phyloP scores from a whole-genome alignment of 2,113 vertebrate species.

The Cygnus buccinator region DNA sequence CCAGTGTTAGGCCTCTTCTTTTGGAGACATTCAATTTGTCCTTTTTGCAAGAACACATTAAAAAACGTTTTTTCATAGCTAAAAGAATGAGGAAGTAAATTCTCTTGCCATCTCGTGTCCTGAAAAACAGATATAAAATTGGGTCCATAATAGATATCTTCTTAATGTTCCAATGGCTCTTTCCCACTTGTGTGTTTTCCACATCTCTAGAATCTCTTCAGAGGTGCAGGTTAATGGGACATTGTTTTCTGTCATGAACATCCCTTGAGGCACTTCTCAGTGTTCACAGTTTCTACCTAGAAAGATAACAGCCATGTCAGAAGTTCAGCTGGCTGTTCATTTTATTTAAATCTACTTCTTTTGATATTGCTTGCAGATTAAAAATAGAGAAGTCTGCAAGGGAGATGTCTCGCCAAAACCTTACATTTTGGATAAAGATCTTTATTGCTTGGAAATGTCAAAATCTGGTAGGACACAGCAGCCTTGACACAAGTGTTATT shows the following conservation, averaged over 20 bases:
- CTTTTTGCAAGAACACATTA: not conserved
- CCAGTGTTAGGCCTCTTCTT: not conserved
- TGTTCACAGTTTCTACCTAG: constrained; percentile 23
- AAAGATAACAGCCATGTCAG: constrained; percentile 50
- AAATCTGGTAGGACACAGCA: constrained; percentile 68
- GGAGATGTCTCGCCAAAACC: constrained; percentile 48
- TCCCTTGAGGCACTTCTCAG: constrained; percentile 20
- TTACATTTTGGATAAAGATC: constrained; percentile 59
- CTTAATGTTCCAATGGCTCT: constrained; percentile 11
- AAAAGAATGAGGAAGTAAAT: constrained; percentile 32
- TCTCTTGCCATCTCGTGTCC: not conserved
- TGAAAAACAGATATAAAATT: constrained; percentile 18
- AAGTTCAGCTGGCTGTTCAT: constrained; percentile 58
- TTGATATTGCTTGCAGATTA: constrained; percentile 43
- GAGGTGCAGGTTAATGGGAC: constrained; percentile 49
- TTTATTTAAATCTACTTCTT: constrained; percentile 55
- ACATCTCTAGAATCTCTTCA: not conserved
- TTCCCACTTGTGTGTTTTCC: constrained; percentile 15
- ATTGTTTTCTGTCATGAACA: not conserved
- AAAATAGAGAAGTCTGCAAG: constrained; percentile 40
- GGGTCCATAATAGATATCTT: not conserved
- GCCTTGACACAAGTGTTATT: constrained; percentile 63
- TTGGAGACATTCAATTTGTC: not conserved
- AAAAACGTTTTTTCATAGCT: not conserved
- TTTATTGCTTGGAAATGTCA: constrained; percentile 65